These are phyloP conservation scores for Sebastes trivittatus DNA, from an alignment of 2,797 vertebrate genomes.

Conservation along the genomic window DNA sequence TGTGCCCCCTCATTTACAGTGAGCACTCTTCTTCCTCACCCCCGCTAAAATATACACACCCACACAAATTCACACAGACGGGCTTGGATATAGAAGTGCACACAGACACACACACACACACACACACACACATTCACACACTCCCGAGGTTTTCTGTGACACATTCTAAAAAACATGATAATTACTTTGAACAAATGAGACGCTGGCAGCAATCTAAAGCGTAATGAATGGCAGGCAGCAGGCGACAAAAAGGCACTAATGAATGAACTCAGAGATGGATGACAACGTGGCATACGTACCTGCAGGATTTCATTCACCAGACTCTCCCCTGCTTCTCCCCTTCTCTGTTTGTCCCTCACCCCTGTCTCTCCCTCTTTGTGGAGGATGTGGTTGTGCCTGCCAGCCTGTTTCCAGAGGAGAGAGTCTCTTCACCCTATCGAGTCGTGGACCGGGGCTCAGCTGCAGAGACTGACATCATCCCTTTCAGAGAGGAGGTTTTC, in stretches of 20 bases:
- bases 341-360: slow-evolving; percentile 49
- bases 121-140: neutral
- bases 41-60: slow-evolving; percentile 52
- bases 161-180: slow-evolving; percentile 48
- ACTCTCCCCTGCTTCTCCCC: slow-evolving; percentile 49
- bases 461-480: slow-evolving; percentile 90
- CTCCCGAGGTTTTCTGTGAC: slow-evolving; percentile 41
- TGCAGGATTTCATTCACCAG: slow-evolving; percentile 70
- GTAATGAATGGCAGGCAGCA: slow-evolving; percentile 30
- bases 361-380: slow-evolving; percentile 53
- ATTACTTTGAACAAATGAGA: slow-evolving; percentile 54
- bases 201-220: slow-evolving; percentile 38
- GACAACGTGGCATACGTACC: slow-evolving; percentile 77
- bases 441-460: slow-evolving; percentile 82
- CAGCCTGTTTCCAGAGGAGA: slow-evolving; percentile 67
- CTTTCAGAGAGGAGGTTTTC: slow-evolving; percentile 86
- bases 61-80: slow-evolving; percentile 49
- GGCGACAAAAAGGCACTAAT: slow-evolving; percentile 61
- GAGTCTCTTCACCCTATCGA: slow-evolving; percentile 76
- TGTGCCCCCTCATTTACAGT: slow-evolving; percentile 22
- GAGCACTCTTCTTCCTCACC: slow-evolving; percentile 44
- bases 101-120: neutral
- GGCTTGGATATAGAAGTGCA: slow-evolving; percentile 26
- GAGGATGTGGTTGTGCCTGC: slow-evolving; percentile 37
- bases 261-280: slow-evolving; percentile 65